phyloP scores from a whole-genome alignment of 1,140 invertebrate species.

The Drosophila persimilis region DNA sequence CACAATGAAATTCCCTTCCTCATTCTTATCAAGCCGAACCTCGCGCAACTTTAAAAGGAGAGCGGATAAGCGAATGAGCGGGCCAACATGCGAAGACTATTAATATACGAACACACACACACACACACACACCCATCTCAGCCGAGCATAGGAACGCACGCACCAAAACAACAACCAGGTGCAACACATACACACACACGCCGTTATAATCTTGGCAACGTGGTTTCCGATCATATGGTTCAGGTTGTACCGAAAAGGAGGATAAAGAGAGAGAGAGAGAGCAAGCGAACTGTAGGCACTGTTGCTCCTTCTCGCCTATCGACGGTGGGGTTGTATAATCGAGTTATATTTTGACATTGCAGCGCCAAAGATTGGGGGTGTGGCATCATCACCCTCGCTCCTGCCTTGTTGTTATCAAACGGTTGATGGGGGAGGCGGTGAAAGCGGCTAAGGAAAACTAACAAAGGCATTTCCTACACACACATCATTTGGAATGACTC shows the following conservation, averaged over 20 bases:
- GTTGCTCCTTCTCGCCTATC: slow-evolving; percentile 15
- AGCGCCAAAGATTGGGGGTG: slow-evolving; percentile 1
- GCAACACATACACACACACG: slow-evolving; percentile 37
- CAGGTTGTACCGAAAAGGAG: neutral
- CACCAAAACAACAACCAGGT: slow-evolving; percentile 52
- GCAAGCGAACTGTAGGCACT: neutral
- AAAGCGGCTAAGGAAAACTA: slow-evolving; percentile 28
- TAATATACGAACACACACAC: slow-evolving; percentile 20
- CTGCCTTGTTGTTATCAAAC: no score
- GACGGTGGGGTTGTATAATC: slow-evolving; percentile 49
- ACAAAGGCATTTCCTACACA: slow-evolving; percentile 4
- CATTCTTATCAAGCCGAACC: slow-evolving; percentile 2
- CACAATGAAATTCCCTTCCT: neutral
- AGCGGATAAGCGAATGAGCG: neutral
- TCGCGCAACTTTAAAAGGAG: slow-evolving; percentile 7
- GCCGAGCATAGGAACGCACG: slow-evolving; percentile 3
- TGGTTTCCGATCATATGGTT: slow-evolving; percentile 76
- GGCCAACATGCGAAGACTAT: slow-evolving; percentile 7
- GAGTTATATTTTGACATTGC: slow-evolving; percentile 11
- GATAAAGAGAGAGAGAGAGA: neutral
- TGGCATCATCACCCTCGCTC: slow-evolving; percentile 2
- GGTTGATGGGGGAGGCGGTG: slow-evolving; percentile 10
- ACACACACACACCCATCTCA: neutral
- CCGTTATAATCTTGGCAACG: slow-evolving; percentile 73
- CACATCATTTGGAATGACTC: slow-evolving; percentile 18